Percentiles rank a stretch among this genome's conserved stretches.
These are phyloP conservation scores for Parambassis ranga DNA, from an alignment of 2,797 vertebrate species.

Conservation along the genomic window DNA sequence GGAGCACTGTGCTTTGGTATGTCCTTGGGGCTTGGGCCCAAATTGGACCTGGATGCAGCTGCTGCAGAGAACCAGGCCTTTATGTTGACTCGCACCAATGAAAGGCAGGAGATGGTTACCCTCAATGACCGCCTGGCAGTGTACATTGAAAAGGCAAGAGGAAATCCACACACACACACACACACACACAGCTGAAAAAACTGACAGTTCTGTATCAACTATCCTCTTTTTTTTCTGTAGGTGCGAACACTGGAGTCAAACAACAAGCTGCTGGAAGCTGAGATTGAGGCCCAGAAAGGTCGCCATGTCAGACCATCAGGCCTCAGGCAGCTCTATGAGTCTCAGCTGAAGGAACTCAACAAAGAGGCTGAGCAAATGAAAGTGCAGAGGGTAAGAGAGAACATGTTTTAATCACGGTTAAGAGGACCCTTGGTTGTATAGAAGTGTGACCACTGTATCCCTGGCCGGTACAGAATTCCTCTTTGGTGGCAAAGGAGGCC, in stretches of 20 bases:
- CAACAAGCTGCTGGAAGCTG: constrained; percentile 71
- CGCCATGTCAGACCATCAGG: constrained; percentile 66
- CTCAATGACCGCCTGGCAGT: constrained; percentile 81
- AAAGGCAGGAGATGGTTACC: constrained; percentile 77
- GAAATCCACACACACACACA: background rate
- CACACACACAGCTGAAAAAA: background rate
- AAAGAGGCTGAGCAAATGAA: constrained; percentile 75
- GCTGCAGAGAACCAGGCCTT: constrained; percentile 77
- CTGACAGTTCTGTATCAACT: no score
- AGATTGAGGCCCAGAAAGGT: constrained; percentile 66
- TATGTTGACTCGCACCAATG: constrained; percentile 65
- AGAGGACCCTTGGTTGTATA: background rate
- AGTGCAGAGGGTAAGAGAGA: constrained; percentile 70
- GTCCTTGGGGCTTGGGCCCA: constrained; percentile 51
- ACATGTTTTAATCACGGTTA: background rate
- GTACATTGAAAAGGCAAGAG: constrained; percentile 78
- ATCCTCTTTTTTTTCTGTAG: no score
- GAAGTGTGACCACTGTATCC: background rate
- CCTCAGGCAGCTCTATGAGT: constrained; percentile 72
- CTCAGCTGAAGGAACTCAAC: constrained; percentile 73
- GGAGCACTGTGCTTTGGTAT: constrained; percentile 65
- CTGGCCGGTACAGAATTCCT: constrained; percentile 67
- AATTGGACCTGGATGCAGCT: constrained; percentile 76
- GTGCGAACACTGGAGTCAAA: constrained; percentile 77
- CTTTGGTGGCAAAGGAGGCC: constrained; percentile 72